Conservation (phyloP, 1,140 invertebrate genomes). For the Chionoecetes opilio region DNA sequence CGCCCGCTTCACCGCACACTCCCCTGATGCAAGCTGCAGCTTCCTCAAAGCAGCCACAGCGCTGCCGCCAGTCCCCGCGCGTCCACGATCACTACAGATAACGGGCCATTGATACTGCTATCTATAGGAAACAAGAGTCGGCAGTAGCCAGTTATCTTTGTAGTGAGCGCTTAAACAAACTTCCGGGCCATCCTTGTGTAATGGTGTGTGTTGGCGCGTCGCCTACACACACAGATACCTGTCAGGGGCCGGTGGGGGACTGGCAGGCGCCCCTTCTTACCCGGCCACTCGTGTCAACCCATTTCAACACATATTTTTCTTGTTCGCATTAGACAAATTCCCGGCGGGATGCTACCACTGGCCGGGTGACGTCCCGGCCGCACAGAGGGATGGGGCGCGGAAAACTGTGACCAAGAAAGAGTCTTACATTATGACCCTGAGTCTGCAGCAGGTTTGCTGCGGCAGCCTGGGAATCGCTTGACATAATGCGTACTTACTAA, state of each 20-base stretch:
- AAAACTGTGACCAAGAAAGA: too few relatives aligned
- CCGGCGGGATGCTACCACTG: background rate
- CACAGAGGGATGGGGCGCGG: background rate
- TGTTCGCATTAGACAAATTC: slow-evolving; percentile 68
- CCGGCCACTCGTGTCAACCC: slow-evolving; percentile 53
- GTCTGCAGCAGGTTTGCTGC: background rate
- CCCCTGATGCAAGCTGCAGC: too few relatives aligned
- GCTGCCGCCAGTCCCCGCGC: background rate
- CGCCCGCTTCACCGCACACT: too few relatives aligned
- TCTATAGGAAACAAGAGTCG: slow-evolving; percentile 48
- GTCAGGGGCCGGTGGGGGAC: slow-evolving; percentile 51
- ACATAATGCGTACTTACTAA: too few relatives aligned
- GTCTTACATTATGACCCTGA: background rate
- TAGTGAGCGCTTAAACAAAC: slow-evolving; percentile 50
- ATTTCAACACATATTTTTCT: slow-evolving; percentile 75
- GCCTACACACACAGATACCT: slow-evolving; percentile 68
- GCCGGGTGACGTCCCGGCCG: slow-evolving; percentile 33
- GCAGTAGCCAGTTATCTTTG: slow-evolving; percentile 41
- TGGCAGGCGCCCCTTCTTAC: slow-evolving; percentile 50
- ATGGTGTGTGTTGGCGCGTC: slow-evolving; percentile 50
- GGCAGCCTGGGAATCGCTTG: background rate
- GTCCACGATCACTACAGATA: background rate
- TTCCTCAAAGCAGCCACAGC: too few relatives aligned
- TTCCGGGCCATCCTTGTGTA: slow-evolving; percentile 62
- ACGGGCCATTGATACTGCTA: slow-evolving; percentile 55